Conservation (phyloP, 2,888 invertebrate species). For the Osmoderma eremita region DNA sequence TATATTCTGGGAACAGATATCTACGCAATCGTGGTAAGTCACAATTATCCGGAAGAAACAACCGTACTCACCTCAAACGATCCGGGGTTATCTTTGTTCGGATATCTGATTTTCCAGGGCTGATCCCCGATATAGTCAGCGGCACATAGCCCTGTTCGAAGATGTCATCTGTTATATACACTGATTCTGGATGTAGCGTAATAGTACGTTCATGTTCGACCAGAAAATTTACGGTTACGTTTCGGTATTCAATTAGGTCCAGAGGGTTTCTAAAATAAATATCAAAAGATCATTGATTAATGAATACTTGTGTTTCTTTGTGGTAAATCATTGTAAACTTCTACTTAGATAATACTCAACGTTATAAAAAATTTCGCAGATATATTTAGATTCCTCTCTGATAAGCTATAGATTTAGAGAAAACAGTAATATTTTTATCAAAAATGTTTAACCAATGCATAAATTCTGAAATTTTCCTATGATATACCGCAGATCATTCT, state of each 20-base stretch:
- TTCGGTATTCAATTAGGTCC: slow-evolving; percentile 28
- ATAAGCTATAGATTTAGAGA: no score
- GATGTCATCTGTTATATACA: slow-evolving; percentile 25
- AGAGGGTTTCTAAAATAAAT: slow-evolving; percentile 32
- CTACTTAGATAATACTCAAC: no score
- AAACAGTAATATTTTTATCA: no score
- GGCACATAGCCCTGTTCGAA: slow-evolving; percentile 26
- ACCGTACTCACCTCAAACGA: slow-evolving; percentile 30
- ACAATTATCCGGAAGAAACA: slow-evolving; percentile 22
- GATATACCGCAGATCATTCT: no score
- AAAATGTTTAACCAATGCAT: no score
- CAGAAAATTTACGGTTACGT: slow-evolving; percentile 38
- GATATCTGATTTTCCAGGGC: slow-evolving; percentile 42
- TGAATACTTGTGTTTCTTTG: no score
- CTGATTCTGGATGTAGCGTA: slow-evolving; percentile 36
- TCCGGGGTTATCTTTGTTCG: slow-evolving; percentile 32
- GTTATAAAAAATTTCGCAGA: no score
- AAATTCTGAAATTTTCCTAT: no score
- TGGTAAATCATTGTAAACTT: no score
- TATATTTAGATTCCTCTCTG: no score
- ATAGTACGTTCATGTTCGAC: slow-evolving; percentile 36
- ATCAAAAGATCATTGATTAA: background rate
- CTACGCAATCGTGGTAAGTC: slow-evolving; percentile 31
- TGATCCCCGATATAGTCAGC: slow-evolving; percentile 34
- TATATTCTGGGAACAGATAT: slow-evolving; percentile 8